Conservation (phyloP, 1,140 invertebrate species). For the Maconellicoccus hirsutus region DNA sequence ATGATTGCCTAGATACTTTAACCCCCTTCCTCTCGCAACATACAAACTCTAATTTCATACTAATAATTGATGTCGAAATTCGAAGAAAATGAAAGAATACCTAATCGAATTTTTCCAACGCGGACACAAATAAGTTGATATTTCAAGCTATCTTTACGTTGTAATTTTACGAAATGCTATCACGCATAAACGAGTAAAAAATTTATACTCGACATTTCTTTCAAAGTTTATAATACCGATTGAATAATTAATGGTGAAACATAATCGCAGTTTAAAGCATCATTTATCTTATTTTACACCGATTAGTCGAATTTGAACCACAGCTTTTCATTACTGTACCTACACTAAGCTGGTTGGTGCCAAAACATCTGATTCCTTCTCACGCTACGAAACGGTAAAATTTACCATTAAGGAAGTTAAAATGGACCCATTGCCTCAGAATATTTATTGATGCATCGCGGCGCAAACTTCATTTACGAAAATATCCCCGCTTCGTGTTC, state of each 20-base stretch:
- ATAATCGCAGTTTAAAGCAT: background rate
- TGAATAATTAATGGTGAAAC: background rate
- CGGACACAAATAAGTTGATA: too few relatives aligned
- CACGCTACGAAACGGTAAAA: background rate
- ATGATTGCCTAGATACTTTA: too few relatives aligned
- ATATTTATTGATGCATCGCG: background rate
- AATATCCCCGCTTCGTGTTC: too few relatives aligned
- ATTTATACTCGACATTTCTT: too few relatives aligned
- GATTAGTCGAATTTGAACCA: background rate
- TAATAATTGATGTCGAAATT: too few relatives aligned
- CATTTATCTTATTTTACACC: slow-evolving; percentile 5
- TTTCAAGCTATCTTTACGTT: too few relatives aligned
- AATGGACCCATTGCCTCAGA: background rate
- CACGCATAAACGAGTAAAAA: too few relatives aligned
- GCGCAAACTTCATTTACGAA: background rate
- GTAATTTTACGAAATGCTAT: too few relatives aligned
- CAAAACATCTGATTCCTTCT: background rate
- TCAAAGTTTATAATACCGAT: background rate
- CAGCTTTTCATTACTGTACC: background rate
- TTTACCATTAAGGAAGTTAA: background rate
- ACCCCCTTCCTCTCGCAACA: too few relatives aligned
- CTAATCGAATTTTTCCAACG: too few relatives aligned
- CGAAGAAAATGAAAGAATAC: too few relatives aligned
- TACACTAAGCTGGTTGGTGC: background rate
- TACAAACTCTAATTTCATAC: too few relatives aligned